Evolutionary conservation across 1,140 invertebrate species (phyloP).

Genomic region (Monochamus saltuarius): DNA sequence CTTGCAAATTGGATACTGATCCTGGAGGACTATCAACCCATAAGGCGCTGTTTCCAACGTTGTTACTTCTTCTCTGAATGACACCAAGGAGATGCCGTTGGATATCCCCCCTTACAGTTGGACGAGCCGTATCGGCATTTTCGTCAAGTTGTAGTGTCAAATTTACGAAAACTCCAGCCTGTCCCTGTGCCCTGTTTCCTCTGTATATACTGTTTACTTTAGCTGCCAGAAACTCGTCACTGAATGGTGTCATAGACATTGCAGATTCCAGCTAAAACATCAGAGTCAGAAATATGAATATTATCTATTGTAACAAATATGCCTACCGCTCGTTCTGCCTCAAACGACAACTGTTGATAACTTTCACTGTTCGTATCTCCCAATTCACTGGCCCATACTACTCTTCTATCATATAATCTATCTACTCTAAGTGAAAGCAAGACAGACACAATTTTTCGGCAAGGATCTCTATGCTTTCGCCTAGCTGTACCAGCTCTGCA

Average conservation of each 20-base stretch:
- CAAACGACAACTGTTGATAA: constrained; percentile 80
- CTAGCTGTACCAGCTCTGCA: constrained; percentile 83
- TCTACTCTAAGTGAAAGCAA: constrained; percentile 80
- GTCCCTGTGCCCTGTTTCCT: constrained; percentile 64
- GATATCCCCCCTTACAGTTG: constrained; percentile 70
- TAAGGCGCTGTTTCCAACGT: constrained; percentile 80
- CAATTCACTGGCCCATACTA: constrained; percentile 75
- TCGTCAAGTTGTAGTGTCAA: constrained; percentile 76
- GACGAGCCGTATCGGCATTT: constrained; percentile 66
- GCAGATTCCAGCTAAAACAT: constrained; percentile 75
- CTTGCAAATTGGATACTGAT: constrained; percentile 48
- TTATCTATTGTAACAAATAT: constrained; percentile 1
- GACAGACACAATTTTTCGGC: constrained; percentile 77
- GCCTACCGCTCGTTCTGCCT: constrained; percentile 80
- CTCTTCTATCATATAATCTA: constrained; percentile 73
- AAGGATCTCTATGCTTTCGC: constrained; percentile 73
- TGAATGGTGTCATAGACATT: constrained; percentile 86
- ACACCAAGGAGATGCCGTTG: constrained; percentile 83
- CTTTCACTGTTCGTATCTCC: constrained; percentile 74
- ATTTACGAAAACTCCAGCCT: constrained; percentile 78
- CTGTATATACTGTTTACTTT: constrained; percentile 80
- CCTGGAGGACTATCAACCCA: constrained; percentile 79
- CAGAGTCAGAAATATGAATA: constrained; percentile 16
- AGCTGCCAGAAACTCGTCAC: constrained; percentile 79
- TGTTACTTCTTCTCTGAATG: constrained; percentile 77